These are phyloP conservation scores for Pantherophis alleghaniensis DNA, from an alignment of 2,797 vertebrate genomes.

Conservation along the genomic window DNA sequence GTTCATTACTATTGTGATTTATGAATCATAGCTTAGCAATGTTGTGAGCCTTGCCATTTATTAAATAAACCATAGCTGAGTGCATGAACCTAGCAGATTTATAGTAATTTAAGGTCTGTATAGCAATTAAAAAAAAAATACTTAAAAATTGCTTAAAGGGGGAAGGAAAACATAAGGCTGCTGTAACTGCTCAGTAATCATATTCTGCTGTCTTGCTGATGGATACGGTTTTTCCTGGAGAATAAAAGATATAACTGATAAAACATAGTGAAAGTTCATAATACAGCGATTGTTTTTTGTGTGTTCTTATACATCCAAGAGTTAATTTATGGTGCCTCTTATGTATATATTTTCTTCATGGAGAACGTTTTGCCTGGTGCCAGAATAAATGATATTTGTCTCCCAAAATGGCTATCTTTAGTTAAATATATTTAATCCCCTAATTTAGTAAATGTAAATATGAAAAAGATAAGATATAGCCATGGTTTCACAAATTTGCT, in stretches of 20 bases:
- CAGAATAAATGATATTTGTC: constrained; percentile 49
- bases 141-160: background rate
- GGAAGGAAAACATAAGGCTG: too few relatives aligned
- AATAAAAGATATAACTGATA: background rate
- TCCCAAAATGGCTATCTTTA: constrained; percentile 41
- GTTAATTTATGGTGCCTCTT: background rate
- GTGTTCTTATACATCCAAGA: background rate
- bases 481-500: constrained; percentile 45
- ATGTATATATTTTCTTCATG: background rate
- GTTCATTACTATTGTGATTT: background rate
- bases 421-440: constrained; percentile 63
- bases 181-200: background rate
- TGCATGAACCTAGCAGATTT: background rate
- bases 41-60: background rate
- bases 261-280: background rate
- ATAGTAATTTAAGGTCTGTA: background rate
- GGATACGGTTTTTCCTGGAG: background rate
- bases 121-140: background rate
- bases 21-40: background rate
- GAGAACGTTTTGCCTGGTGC: constrained; percentile 28
- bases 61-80: background rate
- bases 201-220: background rate
- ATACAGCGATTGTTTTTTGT: background rate
- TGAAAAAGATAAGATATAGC: constrained; percentile 54
- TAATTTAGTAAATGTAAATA: constrained; percentile 58